Evolutionary conservation across 2,113 vertebrate species (phyloP).

Genomic region (Paratilapia polleni): DNA sequence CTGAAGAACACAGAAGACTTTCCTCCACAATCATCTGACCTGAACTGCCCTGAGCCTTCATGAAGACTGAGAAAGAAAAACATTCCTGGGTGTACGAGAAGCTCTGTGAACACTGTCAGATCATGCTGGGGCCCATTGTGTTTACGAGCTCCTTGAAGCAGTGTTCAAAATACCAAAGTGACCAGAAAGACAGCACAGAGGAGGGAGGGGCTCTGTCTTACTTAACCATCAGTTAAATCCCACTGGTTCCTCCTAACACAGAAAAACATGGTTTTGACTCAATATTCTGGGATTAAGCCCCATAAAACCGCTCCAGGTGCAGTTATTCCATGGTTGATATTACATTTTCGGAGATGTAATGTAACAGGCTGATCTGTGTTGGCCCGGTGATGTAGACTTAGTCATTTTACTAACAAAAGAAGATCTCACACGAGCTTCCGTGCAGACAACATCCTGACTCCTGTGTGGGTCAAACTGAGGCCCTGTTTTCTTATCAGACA

Average conservation of each 20-base stretch:
- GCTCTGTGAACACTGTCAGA: background rate
- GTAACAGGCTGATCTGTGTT: background rate
- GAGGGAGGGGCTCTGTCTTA: background rate
- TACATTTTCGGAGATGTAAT: background rate
- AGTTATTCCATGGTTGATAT: background rate
- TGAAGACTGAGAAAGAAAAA: background rate
- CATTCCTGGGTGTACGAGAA: background rate
- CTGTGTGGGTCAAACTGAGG: background rate
- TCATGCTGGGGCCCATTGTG: background rate
- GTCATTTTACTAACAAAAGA: background rate
- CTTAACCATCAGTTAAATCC: background rate
- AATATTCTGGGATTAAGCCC: background rate
- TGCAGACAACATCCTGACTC: constrained; percentile 8
- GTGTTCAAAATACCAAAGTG: background rate
- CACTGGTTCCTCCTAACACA: background rate
- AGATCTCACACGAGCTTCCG: background rate
- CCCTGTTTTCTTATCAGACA: background rate
- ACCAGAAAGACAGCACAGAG: background rate
- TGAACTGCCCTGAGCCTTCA: fast-evolving
- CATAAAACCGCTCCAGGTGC: background rate
- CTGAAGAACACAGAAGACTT: background rate
- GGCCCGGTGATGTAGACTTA: no score
- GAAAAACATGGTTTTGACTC: background rate
- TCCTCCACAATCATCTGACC: background rate
- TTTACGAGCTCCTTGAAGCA: background rate